A percentile compares a stretch with the other conserved stretches of the same genome.
phyloP scores from a whole-genome alignment of 1,140 invertebrate genomes.

The Meloidogyne floridensis region DNA sequence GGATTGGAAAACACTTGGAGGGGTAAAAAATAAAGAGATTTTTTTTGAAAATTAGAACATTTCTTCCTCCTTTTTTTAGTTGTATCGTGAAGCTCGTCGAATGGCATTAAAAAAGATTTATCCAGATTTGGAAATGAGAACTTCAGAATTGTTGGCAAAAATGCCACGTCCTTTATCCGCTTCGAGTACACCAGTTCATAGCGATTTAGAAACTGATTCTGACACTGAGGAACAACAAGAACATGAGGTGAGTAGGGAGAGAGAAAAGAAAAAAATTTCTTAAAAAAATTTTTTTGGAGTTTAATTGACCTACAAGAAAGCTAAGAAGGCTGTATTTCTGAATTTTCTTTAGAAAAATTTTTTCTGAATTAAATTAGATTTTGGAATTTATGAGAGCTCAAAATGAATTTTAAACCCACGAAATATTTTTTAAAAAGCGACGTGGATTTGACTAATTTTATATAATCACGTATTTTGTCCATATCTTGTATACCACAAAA shows the following conservation, averaged over 20 bases:
- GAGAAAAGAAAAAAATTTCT: too few species aligned
- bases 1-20: constrained; percentile 89
- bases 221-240: constrained; percentile 57
- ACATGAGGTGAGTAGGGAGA: constrained; percentile 37
- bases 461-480: too few species aligned
- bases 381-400: too few species aligned
- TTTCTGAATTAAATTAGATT: background rate
- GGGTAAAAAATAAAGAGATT: constrained; percentile 24
- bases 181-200: constrained; percentile 50
- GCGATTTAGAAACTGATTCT: constrained; percentile 46
- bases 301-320: too few species aligned
- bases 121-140: constrained; percentile 61
- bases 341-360: background rate
- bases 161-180: constrained; percentile 60
- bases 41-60: background rate
- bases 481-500: too few species aligned
- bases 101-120: constrained; percentile 60
- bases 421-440: too few species aligned
- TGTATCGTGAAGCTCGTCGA: constrained; percentile 62
- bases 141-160: constrained; percentile 55
- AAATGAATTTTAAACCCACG: too few species aligned
- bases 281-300: background rate
- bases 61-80: constrained; percentile 42
- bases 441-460: too few species aligned
- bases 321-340: too few species aligned